Evolutionary conservation across 2,888 invertebrate species (phyloP).

Genomic region (Brenthis hecate): DNA sequence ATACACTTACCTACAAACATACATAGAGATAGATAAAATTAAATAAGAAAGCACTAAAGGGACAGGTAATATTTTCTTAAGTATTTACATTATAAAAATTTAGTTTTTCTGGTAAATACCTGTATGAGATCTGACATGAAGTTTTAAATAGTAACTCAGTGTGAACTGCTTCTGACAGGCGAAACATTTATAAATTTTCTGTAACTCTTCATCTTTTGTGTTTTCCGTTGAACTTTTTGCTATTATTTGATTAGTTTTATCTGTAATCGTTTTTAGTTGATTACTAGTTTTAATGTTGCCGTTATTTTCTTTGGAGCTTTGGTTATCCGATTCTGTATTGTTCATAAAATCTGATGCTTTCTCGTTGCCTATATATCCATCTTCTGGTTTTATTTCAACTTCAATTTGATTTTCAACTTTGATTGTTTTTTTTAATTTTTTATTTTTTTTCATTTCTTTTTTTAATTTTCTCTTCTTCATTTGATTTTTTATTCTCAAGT

Average conservation of each 20-base stretch:
- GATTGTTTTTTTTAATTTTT: constrained; percentile 52
- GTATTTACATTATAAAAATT: constrained; percentile 10
- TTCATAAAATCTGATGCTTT: constrained; percentile 51
- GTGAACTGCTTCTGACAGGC: constrained; percentile 72
- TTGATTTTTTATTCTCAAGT: constrained; percentile 63
- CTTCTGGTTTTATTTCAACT: constrained; percentile 71
- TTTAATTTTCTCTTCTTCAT: constrained; percentile 60
- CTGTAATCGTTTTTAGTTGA: too few species aligned
- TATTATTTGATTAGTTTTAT: too few species aligned
- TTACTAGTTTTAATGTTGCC: constrained; percentile 29
- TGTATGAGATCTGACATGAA: constrained; percentile 75
- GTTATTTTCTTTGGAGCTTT: constrained; percentile 36
- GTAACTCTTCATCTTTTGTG: constrained; percentile 42
- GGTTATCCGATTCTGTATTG: constrained; percentile 36
- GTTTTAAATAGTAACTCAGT: constrained; percentile 69
- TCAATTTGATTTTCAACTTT: constrained; percentile 49
- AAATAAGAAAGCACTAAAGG: too few species aligned
- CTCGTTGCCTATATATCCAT: constrained; percentile 70
- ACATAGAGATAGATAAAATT: too few species aligned
- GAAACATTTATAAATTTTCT: constrained; percentile 74
- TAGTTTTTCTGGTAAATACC: constrained; percentile 47
- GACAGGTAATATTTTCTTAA: too few species aligned
- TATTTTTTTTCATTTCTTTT: constrained; percentile 59
- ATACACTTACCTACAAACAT: too few species aligned
- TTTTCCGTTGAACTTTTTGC: constrained; percentile 6